phyloP scores from a whole-genome alignment of 2,797 vertebrate species.

The Hoplostethus atlanticus region DNA sequence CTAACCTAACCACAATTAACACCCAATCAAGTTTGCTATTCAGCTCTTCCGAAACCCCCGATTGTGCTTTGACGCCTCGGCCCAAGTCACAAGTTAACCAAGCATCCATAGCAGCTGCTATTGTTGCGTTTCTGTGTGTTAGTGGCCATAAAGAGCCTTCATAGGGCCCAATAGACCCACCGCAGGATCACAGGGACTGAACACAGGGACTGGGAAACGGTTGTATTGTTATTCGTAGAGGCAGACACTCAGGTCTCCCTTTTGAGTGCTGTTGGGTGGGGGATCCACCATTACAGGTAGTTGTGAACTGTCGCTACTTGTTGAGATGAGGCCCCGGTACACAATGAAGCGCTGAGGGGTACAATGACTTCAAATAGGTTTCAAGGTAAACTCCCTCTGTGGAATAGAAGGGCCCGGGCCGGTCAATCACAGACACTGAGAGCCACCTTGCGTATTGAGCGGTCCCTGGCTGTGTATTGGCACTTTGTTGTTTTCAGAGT shows the following conservation, averaged over 20 bases:
- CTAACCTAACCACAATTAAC: constrained; percentile 25
- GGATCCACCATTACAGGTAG: constrained; percentile 85
- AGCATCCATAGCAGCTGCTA: constrained; percentile 48
- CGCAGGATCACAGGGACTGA: constrained; percentile 70
- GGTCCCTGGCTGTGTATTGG: constrained; percentile 78
- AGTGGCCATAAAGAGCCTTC: constrained; percentile 81
- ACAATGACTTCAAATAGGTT: constrained; percentile 90
- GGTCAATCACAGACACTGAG: constrained; percentile 68
- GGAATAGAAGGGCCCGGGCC: constrained; percentile 60
- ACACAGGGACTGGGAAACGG: constrained; percentile 80
- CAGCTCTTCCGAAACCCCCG: constrained; percentile 22
- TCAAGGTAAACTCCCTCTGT: constrained; percentile 83
- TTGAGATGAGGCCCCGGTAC: constrained; percentile 80
- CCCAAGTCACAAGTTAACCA: constrained; percentile 43
- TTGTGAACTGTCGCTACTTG: constrained; percentile 86
- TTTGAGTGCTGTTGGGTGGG: constrained; percentile 75
- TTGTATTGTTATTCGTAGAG: constrained; percentile 85
- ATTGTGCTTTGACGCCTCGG: constrained; percentile 52
- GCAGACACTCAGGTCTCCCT: constrained; percentile 80
- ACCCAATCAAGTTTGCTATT: constrained; percentile 41
- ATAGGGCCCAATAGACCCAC: constrained; percentile 68
- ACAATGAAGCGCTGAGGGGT: constrained; percentile 79
- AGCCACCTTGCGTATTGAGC: constrained; percentile 80
- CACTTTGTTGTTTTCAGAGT: constrained; percentile 72
- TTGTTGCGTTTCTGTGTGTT: constrained; percentile 75